Conservation (phyloP, 1,140 invertebrate species). For the Paraescarpia echinospica region DNA sequence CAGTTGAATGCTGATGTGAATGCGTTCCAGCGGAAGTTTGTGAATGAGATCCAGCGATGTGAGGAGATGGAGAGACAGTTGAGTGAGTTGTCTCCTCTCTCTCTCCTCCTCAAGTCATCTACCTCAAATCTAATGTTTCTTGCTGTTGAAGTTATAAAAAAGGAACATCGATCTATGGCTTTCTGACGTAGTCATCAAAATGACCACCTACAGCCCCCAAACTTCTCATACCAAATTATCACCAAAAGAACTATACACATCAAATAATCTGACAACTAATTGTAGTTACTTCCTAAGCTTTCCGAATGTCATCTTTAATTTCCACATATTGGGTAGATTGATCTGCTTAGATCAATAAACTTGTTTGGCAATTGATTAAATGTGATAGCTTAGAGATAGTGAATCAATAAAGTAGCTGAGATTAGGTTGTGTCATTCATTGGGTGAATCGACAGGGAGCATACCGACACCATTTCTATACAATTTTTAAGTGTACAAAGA, state of each 20-base stretch:
- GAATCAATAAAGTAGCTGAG: not conserved
- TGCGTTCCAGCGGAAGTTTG: slow-evolving; percentile 64
- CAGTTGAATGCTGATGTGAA: slow-evolving; percentile 58
- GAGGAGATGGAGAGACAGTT: slow-evolving; percentile 59
- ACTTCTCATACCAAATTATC: too few species aligned
- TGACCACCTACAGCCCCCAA: not conserved
- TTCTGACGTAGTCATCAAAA: not conserved
- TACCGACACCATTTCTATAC: not conserved
- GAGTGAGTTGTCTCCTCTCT: slow-evolving; percentile 35
- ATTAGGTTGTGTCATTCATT: not conserved
- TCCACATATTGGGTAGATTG: too few species aligned
- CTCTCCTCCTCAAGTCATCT: not conserved
- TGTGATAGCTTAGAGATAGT: not conserved
- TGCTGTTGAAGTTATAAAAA: not conserved
- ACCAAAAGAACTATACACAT: too few species aligned
- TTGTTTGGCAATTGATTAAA: not conserved
- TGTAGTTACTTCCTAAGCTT: not conserved
- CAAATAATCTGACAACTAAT: not conserved
- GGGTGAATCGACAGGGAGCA: not conserved
- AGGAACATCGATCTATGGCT: too few species aligned
- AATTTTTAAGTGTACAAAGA: too few species aligned
- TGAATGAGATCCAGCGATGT: slow-evolving; percentile 61
- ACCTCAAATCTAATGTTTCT: not conserved
- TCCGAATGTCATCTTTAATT: too few species aligned
- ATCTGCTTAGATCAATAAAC: too few species aligned